These are phyloP conservation scores for Cryptosula pallasiana DNA, from an alignment of 2,888 invertebrate genomes.

Conservation along the genomic window DNA sequence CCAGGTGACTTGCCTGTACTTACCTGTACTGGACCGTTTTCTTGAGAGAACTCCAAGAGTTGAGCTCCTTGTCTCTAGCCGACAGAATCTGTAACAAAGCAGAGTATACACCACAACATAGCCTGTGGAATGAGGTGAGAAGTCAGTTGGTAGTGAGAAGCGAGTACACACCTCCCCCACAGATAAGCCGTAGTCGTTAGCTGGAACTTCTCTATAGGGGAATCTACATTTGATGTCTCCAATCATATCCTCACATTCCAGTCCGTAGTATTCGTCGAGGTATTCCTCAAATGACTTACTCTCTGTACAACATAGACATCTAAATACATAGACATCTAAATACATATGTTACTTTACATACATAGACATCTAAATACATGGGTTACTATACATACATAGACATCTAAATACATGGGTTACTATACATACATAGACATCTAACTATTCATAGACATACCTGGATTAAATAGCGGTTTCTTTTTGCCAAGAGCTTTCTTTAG, in stretches of 20 bases:
- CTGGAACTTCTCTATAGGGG: constrained; percentile 73
- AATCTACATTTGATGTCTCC: constrained; percentile 81
- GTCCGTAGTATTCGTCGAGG: constrained; percentile 87
- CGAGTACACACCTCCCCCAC: constrained; percentile 74
- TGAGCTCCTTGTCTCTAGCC: constrained; percentile 87
- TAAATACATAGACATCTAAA: too few relatives aligned
- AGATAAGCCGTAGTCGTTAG: constrained; percentile 81
- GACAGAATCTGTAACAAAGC: constrained; percentile 67
- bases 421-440: too few relatives aligned
- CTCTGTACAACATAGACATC: constrained; percentile 37
- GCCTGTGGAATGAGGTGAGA: too few relatives aligned
- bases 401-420: too few relatives aligned
- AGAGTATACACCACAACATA: too few relatives aligned
- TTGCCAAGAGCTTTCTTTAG: constrained; percentile 68
- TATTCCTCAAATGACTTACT: constrained; percentile 75
- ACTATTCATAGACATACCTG: too few relatives aligned
- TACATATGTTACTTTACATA: too few relatives aligned
- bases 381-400: too few relatives aligned
- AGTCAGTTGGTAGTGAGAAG: constrained; percentile 20
- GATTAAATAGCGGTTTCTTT: constrained; percentile 80
- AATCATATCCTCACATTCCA: constrained; percentile 92
- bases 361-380: too few relatives aligned
- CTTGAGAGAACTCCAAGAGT: constrained; percentile 89
- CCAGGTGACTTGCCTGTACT: too few relatives aligned
- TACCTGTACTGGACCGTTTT: constrained; percentile 70